These are phyloP conservation scores for Heliothis virescens DNA, from an alignment of 1,140 invertebrate species.

Conservation along the genomic window DNA sequence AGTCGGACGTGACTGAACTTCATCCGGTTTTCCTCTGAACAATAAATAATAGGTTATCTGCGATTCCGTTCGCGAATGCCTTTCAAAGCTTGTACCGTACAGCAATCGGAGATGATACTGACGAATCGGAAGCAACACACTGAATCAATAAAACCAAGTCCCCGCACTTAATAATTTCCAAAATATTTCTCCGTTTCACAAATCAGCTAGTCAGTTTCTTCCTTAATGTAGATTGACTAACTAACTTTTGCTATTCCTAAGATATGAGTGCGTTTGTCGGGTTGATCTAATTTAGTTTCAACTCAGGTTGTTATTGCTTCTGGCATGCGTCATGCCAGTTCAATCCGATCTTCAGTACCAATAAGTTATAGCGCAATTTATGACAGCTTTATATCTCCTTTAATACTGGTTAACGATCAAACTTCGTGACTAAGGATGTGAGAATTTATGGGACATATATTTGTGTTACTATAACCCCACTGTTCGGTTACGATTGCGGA, in stretches of 20 bases:
- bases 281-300: too few species aligned
- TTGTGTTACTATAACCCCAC: conserved; percentile 24
- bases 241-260: too few species aligned
- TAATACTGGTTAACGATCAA: conserved; percentile 48
- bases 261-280: too few species aligned
- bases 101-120: conserved; percentile 68
- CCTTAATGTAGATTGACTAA: too few species aligned
- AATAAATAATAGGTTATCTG: conserved; percentile 68
- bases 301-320: conserved; percentile 57
- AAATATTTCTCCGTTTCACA: too few species aligned
- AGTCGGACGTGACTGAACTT: conserved; percentile 65
- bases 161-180: too few species aligned
- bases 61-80: conserved; percentile 64
- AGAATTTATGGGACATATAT: conserved; percentile 44
- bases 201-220: too few species aligned
- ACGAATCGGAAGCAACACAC: conserved; percentile 53
- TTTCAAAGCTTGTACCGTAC: conserved; percentile 64
- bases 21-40: conserved; percentile 54
- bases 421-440: conserved; percentile 44
- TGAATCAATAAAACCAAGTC: too few species aligned
- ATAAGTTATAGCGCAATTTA: conserved; percentile 41
- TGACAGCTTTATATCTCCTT: conserved; percentile 49
- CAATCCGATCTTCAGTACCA: conserved; percentile 36
- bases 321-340: conserved; percentile 44
- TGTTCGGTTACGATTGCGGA: conserved; percentile 20